phyloP scores from a whole-genome alignment of 2,888 invertebrate genomes.

The Strigamia crassipes region DNA sequence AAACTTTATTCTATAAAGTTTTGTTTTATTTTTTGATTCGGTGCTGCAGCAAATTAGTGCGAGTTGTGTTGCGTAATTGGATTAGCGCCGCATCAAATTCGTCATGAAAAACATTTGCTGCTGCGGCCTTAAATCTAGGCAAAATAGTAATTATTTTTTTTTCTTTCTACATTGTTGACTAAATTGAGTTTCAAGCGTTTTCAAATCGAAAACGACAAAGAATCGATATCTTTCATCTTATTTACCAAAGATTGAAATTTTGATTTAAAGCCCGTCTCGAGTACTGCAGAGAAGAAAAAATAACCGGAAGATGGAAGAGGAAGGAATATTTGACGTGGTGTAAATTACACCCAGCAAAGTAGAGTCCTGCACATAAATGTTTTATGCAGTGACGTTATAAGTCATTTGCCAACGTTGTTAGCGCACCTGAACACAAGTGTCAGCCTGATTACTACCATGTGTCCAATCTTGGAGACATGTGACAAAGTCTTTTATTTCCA shows the following conservation, averaged over 20 bases:
- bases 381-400: not conserved
- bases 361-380: not conserved
- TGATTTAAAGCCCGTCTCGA: not conserved
- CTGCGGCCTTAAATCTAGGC: not conserved
- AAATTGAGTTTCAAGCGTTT: slow-evolving; percentile 37
- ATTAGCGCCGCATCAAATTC: too few species aligned
- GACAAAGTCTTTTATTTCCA: slow-evolving; percentile 36
- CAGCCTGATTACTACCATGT: slow-evolving; percentile 17
- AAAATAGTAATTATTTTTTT: not conserved
- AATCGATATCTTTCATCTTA: not conserved
- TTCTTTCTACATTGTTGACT: not conserved
- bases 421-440: slow-evolving; percentile 21
- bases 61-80: too few species aligned
- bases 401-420: not conserved
- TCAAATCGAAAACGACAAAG: not conserved
- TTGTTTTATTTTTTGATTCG: not conserved
- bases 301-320: not conserved
- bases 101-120: too few species aligned
- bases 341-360: not conserved
- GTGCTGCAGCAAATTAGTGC: too few species aligned
- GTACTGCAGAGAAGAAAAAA: not conserved
- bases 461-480: slow-evolving; percentile 23
- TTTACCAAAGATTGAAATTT: not conserved
- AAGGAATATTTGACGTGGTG: not conserved
- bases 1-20: not conserved